phyloP scores from a whole-genome alignment of 2,797 vertebrate species.

The Thaleichthys pacificus region DNA sequence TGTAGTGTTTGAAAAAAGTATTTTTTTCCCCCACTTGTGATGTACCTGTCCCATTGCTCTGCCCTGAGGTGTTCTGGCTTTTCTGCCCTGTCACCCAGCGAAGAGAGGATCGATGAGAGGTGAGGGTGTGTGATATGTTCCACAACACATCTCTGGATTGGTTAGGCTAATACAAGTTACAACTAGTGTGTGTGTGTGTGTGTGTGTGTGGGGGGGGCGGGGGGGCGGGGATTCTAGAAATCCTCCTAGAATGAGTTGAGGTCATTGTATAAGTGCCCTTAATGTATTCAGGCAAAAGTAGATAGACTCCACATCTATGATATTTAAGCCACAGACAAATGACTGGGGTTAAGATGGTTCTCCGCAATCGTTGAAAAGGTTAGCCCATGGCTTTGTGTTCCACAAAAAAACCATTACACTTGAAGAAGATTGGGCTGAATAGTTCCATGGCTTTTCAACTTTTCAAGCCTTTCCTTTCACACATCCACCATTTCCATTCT shows the following conservation, averaged over 20 bases:
- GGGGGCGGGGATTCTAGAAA: not conserved
- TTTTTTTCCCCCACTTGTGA: not conserved
- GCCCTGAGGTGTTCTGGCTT: not conserved
- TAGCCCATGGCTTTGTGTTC: constrained; percentile 37
- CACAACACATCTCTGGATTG: constrained; percentile 8
- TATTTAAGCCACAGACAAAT: constrained; percentile 25
- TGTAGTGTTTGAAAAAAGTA: too few species aligned
- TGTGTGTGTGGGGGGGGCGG: too few species aligned
- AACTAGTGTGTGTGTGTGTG: too few species aligned
- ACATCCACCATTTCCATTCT: constrained; percentile 6
- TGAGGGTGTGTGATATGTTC: not conserved
- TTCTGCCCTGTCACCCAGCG: constrained; percentile 20
- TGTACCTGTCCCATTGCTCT: not conserved
- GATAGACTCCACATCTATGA: constrained; percentile 19
- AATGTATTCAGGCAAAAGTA: constrained; percentile 7
- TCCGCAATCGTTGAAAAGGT: constrained; percentile 41
- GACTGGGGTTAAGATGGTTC: constrained; percentile 26
- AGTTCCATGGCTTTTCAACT: constrained; percentile 22
- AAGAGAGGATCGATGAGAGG: constrained; percentile 1
- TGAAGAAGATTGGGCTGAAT: constrained; percentile 37
- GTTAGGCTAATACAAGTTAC: not conserved
- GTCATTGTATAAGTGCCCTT: not conserved
- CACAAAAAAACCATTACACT: constrained; percentile 48
- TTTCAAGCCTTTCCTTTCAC: constrained; percentile 28
- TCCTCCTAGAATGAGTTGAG: not conserved